Conservation (phyloP, 2,888 invertebrate species). For the Meloe dianella region DNA sequence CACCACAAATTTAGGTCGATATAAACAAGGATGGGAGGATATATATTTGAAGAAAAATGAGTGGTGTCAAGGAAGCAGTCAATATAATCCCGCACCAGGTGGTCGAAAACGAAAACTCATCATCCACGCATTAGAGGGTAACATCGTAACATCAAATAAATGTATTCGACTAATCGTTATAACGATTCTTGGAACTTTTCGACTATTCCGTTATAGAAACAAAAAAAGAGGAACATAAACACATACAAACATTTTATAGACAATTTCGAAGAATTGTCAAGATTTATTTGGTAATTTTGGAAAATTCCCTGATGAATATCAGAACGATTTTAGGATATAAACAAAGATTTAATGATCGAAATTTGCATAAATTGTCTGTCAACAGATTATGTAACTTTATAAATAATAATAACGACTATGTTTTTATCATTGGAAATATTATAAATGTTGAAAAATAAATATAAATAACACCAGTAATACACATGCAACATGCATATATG, state of each 20-base stretch:
- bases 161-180: slow-evolving; percentile 8
- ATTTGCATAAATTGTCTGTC: slow-evolving; percentile 10
- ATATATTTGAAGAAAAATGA: neutral
- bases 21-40: neutral
- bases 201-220: neutral
- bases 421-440: neutral
- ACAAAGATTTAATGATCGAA: neutral
- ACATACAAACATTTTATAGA: neutral
- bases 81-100: slow-evolving; percentile 10
- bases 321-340: neutral
- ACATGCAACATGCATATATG: slow-evolving; percentile 1
- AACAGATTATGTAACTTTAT: neutral
- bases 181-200: slow-evolving; percentile 1
- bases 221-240: neutral
- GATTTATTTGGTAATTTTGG: neutral
- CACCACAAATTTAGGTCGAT: neutral
- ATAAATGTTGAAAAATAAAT: neutral
- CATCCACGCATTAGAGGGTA: neutral
- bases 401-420: neutral
- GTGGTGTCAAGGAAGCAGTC: neutral
- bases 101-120: slow-evolving; percentile 7
- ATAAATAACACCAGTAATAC: neutral
- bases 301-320: neutral
- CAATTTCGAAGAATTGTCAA: neutral
- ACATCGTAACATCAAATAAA: slow-evolving; percentile 5